These are phyloP conservation scores for Crotalus helleri DNA, from an alignment of 2,113 vertebrate genomes.

Conservation along the genomic window DNA sequence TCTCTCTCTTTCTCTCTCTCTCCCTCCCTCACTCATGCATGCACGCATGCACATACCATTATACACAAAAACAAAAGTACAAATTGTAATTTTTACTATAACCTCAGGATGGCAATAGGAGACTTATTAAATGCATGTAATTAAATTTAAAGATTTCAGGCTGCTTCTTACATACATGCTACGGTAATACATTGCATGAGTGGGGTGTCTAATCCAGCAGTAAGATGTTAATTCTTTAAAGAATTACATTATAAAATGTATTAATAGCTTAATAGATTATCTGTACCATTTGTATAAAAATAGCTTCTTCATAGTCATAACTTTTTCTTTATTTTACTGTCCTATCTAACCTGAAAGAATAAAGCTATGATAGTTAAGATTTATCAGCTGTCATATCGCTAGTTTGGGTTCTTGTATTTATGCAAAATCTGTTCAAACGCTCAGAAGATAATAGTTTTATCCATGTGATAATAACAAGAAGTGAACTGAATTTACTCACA, in stretches of 20 bases:
- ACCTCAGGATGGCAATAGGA: conserved; percentile 61
- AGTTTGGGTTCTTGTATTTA: neutral
- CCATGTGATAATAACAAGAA: neutral
- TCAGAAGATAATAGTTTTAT: neutral
- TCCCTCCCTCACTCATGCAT: no score
- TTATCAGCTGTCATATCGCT: conserved; percentile 27
- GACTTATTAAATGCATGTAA: conserved; percentile 19
- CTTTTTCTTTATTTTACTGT: conserved; percentile 30
- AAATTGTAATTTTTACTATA: conserved; percentile 32
- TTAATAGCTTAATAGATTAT: neutral
- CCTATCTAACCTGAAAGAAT: neutral
- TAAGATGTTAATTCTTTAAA: neutral
- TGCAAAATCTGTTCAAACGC: conserved; percentile 29
- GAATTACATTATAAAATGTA: neutral
- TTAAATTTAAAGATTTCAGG: conserved; percentile 14
- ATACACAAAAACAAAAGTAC: neutral
- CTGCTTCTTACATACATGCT: neutral
- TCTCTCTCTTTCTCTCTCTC: neutral
- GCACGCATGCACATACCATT: neutral
- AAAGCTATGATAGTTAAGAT: neutral
- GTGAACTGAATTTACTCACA: neutral
- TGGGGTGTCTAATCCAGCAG: neutral
- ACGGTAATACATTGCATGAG: neutral
- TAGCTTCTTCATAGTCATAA: neutral
- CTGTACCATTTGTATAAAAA: conserved; percentile 18